Base-by-base conservation (phyloP, 1,140 invertebrate genomes). In the Druon quercuslanigerum region DNA sequence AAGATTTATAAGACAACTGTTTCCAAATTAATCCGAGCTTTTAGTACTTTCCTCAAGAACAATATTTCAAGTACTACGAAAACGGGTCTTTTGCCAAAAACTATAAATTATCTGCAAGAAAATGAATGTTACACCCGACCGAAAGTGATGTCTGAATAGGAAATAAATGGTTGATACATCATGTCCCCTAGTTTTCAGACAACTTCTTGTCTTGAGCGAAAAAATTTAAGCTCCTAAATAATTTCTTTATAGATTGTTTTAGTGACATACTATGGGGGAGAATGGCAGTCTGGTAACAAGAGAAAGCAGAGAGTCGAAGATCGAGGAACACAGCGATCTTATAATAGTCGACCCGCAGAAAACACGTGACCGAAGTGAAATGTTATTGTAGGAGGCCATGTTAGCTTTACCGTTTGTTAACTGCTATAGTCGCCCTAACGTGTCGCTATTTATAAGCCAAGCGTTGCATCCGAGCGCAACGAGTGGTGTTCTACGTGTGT, bases 361-460 rank as follows among this genome's bases (percentile, higher is more conserved):
- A 85, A 87, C 87, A 89, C 88, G 87, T 89, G 88, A 87, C 86
- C 85, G 81, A 77, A 81, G 84, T 81, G 82, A 89, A 90, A 90
- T 90, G 87, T 90, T 90, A 90, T 89, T 88, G 87, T 88, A 89
- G 85, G 82, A 87, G 85, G 83, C 81, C 74, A 83, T 87, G 88
- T 88, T 89, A 86, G 89, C 88, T 89, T 87, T 87, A 89, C 83
- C 84, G 88, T 90, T 90, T 89, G 89, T 89, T 90, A 88, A 88
- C 87, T 81, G 85, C 82, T 82, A 83, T 66, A 66, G 77, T 82
- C 77, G 83, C 81, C 83, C 80, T 81, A 66, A 80, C 60, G 83
- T 73, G 72, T 72, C 66, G 86, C 88, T 90, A 90, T 90, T 89
- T 90, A 88, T 90, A 90, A 88, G 80, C 82, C 70, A 60, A 16